Evolutionary conservation across 1,140 invertebrate species (phyloP).

Genomic region (Platyura marginata): DNA sequence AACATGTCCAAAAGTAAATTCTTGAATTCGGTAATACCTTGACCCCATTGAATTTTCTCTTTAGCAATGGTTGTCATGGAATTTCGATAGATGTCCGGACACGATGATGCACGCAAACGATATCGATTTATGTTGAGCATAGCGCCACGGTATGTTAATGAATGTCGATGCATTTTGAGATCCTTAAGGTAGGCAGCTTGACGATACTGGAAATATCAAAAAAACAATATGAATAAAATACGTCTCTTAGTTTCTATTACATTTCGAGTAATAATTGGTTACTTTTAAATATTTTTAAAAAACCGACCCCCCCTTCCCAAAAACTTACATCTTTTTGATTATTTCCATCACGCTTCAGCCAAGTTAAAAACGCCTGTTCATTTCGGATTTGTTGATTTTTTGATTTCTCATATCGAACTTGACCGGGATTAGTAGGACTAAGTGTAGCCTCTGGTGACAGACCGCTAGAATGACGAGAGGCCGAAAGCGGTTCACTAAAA

Average conservation of each 20-base stretch:
- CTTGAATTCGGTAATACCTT: slow-evolving; percentile 57
- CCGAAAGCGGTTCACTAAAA: slow-evolving; percentile 36
- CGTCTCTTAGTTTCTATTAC: too few relatives aligned
- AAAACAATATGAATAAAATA: neutral
- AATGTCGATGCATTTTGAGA: slow-evolving; percentile 48
- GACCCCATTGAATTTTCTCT: slow-evolving; percentile 52
- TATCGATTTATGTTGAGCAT: slow-evolving; percentile 73
- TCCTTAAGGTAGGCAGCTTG: slow-evolving; percentile 45
- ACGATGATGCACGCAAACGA: slow-evolving; percentile 60
- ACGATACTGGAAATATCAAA: slow-evolving; percentile 20
- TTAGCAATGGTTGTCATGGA: slow-evolving; percentile 73
- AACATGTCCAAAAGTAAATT: slow-evolving; percentile 56
- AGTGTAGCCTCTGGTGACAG: slow-evolving; percentile 12
- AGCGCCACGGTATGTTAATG: slow-evolving; percentile 65
- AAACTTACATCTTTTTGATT: slow-evolving; percentile 1
- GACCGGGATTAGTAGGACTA: slow-evolving; percentile 8
- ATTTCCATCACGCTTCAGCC: neutral
- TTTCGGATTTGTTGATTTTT: slow-evolving; percentile 1
- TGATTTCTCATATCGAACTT: slow-evolving; percentile 3
- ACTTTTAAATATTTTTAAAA: neutral
- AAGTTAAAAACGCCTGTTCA: neutral
- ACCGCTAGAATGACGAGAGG: slow-evolving; percentile 4
- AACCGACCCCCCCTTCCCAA: neutral
- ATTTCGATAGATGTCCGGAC: slow-evolving; percentile 73
- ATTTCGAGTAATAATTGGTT: neutral